Evolutionary conservation across 2,797 vertebrate species (phyloP), one percentile per base, ranked within the genome.

Genomic region (Cryptoblepharus egeriae): DNA sequence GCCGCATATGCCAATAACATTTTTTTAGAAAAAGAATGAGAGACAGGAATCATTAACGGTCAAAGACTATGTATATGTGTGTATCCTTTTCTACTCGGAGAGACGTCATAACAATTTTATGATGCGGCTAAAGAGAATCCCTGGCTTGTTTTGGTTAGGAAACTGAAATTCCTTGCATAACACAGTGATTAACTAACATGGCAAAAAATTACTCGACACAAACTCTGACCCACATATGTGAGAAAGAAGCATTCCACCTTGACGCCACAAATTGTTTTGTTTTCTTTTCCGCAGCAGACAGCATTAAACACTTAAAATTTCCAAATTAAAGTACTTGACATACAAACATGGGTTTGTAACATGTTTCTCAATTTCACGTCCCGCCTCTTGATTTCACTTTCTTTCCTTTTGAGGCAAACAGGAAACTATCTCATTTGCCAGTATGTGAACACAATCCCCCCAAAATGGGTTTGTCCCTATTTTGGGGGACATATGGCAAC

Each of bases 111-210:
- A 63, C 81, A 55, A 88, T 88, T 89, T 93, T 92, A 90, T 80
- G 85, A 88, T 90, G 70, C 64, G 90, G 61, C 68, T 84, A 52
- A 83, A 80, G 78, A 86, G 75, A 90, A 88, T 55, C 68, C 89
- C 92, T 91, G 87, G 73, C 58, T 92, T 88, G 68, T 72, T 82
- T 73, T 83, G 68, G 70, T 89, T 87, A 90, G 77, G 81, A 92
- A 91, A 89, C 45, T 88, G 52, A 88, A 90, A 92, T 92, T 92
- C 89, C 88, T 93, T 82, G 76, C 87, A 84, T 91, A 84, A 89
- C 79, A 82, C 68, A 88, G 57, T 82, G 85, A 87, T 90, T 90
- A 90, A 91, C 70, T 80, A 88, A 78, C 12, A 30, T 77, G 77
- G 78, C 65, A 83, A 89, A 85, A 79, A 86, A 79, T 90, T 92